phyloP scores from a whole-genome alignment of 2,888 invertebrate species.

The Pollenia griseotomentosa region DNA sequence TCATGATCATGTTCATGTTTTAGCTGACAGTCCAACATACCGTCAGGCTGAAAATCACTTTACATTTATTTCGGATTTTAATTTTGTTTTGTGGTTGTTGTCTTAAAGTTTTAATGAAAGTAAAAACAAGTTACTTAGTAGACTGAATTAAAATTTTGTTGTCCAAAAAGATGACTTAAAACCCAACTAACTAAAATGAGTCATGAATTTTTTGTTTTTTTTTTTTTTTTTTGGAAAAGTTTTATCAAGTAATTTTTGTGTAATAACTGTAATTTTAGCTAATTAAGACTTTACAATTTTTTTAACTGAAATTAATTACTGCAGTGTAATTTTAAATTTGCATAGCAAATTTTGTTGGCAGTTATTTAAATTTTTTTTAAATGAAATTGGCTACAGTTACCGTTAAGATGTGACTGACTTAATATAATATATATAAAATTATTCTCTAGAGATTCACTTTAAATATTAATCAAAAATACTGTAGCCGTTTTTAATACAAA shows the following conservation, averaged over 20 bases:
- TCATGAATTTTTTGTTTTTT: constrained; percentile 34
- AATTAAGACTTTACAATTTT: constrained; percentile 43
- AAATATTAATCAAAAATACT: too few relatives aligned
- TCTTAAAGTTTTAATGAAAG: constrained; percentile 60
- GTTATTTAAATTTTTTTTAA: neutral
- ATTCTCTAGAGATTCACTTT: too few relatives aligned
- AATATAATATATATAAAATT: too few relatives aligned
- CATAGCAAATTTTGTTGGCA: neutral
- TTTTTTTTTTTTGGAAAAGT: neutral
- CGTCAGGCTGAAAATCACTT: constrained; percentile 60
- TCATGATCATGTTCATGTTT: constrained; percentile 71
- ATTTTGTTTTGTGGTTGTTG: neutral
- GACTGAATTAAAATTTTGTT: constrained; percentile 40
- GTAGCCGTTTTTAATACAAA: too few relatives aligned
- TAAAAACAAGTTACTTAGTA: constrained; percentile 62
- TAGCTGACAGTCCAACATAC: constrained; percentile 49
- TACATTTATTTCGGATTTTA: constrained; percentile 47
- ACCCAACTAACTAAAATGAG: constrained; percentile 22
- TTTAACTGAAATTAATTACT: constrained; percentile 21
- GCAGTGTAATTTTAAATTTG: neutral
- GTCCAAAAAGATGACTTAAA: constrained; percentile 42
- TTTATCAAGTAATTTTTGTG: neutral
- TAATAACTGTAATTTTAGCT: constrained; percentile 14
- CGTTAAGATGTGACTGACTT: neutral
- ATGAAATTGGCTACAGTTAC: neutral